Base-by-base conservation (phyloP, 1,140 invertebrate species). In the Physella acuta region DNA sequence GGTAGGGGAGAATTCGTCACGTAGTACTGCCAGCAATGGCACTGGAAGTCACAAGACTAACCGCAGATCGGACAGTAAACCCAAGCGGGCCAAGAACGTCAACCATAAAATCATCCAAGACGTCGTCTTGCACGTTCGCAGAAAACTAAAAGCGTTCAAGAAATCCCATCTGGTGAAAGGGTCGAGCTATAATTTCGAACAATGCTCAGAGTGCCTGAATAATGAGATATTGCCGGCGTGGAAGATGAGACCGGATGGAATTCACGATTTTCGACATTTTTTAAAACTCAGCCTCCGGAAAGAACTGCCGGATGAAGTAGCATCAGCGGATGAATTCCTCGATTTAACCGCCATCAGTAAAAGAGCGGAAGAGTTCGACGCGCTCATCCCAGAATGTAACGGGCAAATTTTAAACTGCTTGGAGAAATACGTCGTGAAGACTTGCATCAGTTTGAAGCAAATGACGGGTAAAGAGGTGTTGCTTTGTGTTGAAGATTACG, bases 401-500 rank as follows among this genome's bases (percentile, higher is more conserved):
- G 2, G 31, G 17, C 59, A 30, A 14, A 39, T 61, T 24, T 0
- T 61, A n/a, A 39, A 44, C 2, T 61, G 59, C 36, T 3, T 61
- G 59, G 37, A 44, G 14, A 1, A 61, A 1, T n/a, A 39, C 8
- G 59, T 61, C 1, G 20, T 36, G 17, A 61, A 39, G 2, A 37
- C 59, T 39, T 61, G 59, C n/a, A 24, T 0, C 36, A 61, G 59
- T 28, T n/a, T 61, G 36, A 61, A 39, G 28, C 34, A 61, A 44
- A 61, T 61, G 59, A 24, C 36, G 2, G 36, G 26, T 16, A 28
- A 36, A 2, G 36, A 61, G 28, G 26, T 61, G n/a, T 8, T 26
- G 2, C 20, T 61, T 8, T 8, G 31, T 8, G 59, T 61, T 0
- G 24, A 34, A 16, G 59, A 39, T 1, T 61, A 61, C 36, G 36